Evolutionary conservation across 2,797 vertebrate species (phyloP).

Genomic region (Morelia viridis): DNA sequence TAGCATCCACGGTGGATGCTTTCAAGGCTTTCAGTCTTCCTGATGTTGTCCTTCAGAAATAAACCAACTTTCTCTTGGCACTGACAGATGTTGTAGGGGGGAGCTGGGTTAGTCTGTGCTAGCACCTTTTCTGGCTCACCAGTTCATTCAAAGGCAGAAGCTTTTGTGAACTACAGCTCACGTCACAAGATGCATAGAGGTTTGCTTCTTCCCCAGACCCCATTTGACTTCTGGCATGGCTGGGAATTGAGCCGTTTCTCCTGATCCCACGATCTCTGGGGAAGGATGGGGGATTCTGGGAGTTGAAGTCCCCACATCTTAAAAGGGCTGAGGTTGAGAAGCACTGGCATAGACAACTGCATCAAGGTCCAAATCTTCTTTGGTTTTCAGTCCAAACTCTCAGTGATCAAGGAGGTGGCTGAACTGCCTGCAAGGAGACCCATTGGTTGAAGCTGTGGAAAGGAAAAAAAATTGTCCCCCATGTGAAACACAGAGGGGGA

Average conservation of each 20-base stretch:
- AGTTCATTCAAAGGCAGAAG: too few relatives aligned
- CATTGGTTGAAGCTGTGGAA: not conserved
- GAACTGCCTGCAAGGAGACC: not conserved
- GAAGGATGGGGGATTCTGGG: not conserved
- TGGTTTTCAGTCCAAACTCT: not conserved
- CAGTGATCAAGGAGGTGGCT: not conserved
- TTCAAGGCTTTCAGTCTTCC: not conserved
- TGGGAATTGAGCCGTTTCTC: not conserved
- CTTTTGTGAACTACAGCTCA: too few relatives aligned
- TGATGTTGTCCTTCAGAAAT: not conserved
- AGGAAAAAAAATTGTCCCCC: not conserved
- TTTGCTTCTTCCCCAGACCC: too few relatives aligned
- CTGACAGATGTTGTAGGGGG: too few relatives aligned
- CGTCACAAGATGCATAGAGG: too few relatives aligned
- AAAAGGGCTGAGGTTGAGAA: too few relatives aligned
- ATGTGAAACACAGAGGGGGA: not conserved
- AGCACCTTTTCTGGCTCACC: too few relatives aligned
- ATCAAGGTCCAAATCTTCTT: not conserved
- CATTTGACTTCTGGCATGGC: too few relatives aligned
- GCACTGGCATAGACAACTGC: not conserved
- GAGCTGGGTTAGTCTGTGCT: too few relatives aligned
- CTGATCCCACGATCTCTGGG: not conserved
- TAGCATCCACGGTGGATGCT: too few relatives aligned
- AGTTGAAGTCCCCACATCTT: too few relatives aligned
- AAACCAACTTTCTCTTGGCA: too few relatives aligned